phyloP scores from a whole-genome alignment of 2,797 vertebrate species.

The Tarsius wallacei region DNA sequence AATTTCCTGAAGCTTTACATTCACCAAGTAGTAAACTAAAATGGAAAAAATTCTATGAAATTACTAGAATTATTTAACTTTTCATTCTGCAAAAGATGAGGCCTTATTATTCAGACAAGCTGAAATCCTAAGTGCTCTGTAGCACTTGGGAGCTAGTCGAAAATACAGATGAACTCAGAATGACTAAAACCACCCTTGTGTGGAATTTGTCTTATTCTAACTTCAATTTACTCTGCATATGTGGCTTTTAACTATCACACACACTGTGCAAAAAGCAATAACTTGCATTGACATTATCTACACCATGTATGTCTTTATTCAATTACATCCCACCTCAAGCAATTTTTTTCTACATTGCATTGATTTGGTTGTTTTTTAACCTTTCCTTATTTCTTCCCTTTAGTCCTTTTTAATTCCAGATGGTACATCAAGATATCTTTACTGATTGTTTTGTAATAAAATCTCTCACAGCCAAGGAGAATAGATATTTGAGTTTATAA shows the following conservation, averaged over 20 bases:
- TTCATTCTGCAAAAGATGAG: background rate
- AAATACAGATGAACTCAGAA: background rate
- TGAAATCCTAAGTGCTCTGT: background rate
- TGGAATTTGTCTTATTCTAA: conserved; percentile 55
- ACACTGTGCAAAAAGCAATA: conserved; percentile 77
- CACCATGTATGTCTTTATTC: conserved; percentile 68
- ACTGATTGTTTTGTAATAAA: conserved; percentile 77
- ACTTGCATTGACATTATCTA: conserved; percentile 82
- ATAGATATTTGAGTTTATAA: conserved; percentile 58
- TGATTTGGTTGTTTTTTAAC: conserved; percentile 78
- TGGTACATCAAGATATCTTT: conserved; percentile 67
- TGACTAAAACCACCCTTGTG: conserved; percentile 50
- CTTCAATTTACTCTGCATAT: conserved; percentile 43
- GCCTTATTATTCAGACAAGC: background rate
- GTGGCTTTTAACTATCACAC: conserved; percentile 13
- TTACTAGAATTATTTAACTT: background rate
- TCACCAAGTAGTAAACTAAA: background rate
- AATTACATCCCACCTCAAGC: conserved; percentile 79
- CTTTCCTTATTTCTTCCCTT: conserved; percentile 79
- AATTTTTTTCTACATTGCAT: conserved; percentile 71
- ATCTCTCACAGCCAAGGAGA: background rate
- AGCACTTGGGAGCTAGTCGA: background rate
- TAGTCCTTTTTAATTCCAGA: conserved; percentile 77
- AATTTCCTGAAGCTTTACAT: background rate
- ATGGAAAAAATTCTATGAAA: background rate